Conservation (phyloP, 2,888 invertebrate genomes). For the Zootermopsis nevadensis region DNA sequence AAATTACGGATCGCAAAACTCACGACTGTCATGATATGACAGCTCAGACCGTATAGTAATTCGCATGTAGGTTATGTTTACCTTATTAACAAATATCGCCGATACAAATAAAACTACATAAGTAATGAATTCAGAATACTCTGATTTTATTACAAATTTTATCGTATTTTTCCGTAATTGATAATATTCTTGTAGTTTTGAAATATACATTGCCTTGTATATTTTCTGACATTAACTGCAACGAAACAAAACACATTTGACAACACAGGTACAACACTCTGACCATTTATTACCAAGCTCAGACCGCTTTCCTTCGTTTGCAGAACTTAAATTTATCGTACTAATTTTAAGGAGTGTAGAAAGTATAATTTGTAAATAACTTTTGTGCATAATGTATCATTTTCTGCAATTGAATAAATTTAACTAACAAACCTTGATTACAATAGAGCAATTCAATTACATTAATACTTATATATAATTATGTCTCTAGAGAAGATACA, state of each 20-base stretch:
- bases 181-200: not conserved
- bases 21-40: not conserved
- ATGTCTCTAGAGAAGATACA: too few relatives aligned
- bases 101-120: conserved; percentile 46
- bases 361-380: too few relatives aligned
- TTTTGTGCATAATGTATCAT: too few relatives aligned
- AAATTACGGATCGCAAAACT: too few relatives aligned
- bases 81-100: conserved; percentile 50
- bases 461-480: too few relatives aligned
- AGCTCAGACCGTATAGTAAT: not conserved
- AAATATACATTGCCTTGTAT: conserved; percentile 7
- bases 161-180: conserved; percentile 6
- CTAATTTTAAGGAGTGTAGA: too few relatives aligned
- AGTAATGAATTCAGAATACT: conserved; percentile 34
- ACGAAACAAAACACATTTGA: not conserved
- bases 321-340: too few relatives aligned
- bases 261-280: too few relatives aligned
- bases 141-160: conserved; percentile 8
- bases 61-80: not conserved
- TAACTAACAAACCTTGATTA: too few relatives aligned
- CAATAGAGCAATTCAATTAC: too few relatives aligned
- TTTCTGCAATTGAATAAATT: too few relatives aligned
- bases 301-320: not conserved
- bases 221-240: not conserved
- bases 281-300: not conserved